Percentiles rank a stretch among this genome's conserved stretches.
These are phyloP conservation scores for Eupelmus urozonus DNA, from an alignment of 2,888 invertebrate species.

Conservation along the genomic window DNA sequence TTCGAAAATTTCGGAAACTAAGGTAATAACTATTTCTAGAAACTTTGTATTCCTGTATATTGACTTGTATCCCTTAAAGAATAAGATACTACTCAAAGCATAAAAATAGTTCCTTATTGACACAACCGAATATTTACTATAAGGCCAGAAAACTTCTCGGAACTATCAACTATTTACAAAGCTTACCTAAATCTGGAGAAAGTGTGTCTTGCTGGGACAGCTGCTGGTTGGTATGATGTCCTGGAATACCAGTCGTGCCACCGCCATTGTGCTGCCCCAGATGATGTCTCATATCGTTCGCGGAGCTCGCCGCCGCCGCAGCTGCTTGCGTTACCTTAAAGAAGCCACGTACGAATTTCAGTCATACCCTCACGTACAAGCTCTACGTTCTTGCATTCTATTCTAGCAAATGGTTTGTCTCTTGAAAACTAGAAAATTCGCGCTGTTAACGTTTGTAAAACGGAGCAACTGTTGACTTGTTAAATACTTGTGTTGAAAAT, in stretches of 20 bases:
- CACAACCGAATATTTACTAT: too few relatives aligned
- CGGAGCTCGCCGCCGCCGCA: conserved; percentile 76
- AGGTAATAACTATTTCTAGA: background rate
- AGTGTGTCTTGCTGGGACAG: conserved; percentile 74
- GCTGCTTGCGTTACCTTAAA: conserved; percentile 74
- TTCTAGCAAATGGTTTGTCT: too few relatives aligned
- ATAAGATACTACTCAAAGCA: too few relatives aligned
- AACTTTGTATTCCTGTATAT: background rate
- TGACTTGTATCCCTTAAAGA: conserved; percentile 39
- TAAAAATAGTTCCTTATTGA: background rate
- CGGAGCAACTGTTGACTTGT: too few relatives aligned
- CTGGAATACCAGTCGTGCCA: conserved; percentile 73
- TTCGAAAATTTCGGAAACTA: too few relatives aligned
- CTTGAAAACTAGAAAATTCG: too few relatives aligned
- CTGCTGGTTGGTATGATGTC: conserved; percentile 76
- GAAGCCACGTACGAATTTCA: background rate
- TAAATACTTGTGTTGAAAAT: too few relatives aligned
- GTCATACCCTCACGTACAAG: background rate
- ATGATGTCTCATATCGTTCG: conserved; percentile 76
- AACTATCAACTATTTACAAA: background rate
- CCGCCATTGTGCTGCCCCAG: conserved; percentile 76
- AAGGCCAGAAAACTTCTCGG: too few relatives aligned
- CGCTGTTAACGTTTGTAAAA: too few relatives aligned
- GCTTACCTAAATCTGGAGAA: conserved; percentile 74
- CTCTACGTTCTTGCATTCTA: too few relatives aligned